A percentile compares a stretch with the other conserved stretches of the same genome.
Evolutionary conservation across 2,888 invertebrate genomes (phyloP).

Genomic region (Ectemnius lituratus): DNA sequence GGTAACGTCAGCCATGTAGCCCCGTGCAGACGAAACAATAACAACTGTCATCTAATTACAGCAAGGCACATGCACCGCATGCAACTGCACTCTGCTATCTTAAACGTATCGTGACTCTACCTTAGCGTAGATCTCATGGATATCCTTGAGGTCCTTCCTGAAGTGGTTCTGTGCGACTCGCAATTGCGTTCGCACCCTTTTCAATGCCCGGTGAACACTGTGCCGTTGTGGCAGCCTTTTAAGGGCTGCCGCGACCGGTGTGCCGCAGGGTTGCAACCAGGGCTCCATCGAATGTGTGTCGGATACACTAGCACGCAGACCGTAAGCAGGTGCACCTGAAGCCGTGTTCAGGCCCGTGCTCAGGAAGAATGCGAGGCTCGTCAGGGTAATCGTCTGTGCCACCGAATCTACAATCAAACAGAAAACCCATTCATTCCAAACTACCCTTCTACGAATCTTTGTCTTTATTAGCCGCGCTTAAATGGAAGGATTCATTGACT

Average conservation of each 20-base stretch:
- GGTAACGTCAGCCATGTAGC: slow-evolving; percentile 5
- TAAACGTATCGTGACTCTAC: slow-evolving; percentile 48
- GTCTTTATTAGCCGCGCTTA: no score
- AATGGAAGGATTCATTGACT: no score
- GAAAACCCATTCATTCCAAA: neutral
- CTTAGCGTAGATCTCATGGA: slow-evolving; percentile 73
- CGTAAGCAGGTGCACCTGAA: slow-evolving; percentile 67
- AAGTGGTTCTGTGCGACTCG: slow-evolving; percentile 75
- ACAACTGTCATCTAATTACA: slow-evolving; percentile 61
- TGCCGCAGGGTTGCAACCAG: slow-evolving; percentile 75
- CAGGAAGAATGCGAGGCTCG: slow-evolving; percentile 73
- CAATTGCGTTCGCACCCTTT: slow-evolving; percentile 74
- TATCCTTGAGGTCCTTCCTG: slow-evolving; percentile 70
- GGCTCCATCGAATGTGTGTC: slow-evolving; percentile 64
- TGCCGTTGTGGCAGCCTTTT: slow-evolving; percentile 68
- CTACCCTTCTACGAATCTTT: neutral
- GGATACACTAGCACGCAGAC: slow-evolving; percentile 55
- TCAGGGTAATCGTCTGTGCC: slow-evolving; percentile 73
- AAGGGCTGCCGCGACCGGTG: slow-evolving; percentile 64
- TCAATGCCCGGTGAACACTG: slow-evolving; percentile 71
- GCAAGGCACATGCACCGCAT: no score
- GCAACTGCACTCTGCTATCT: neutral
- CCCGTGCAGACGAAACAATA: slow-evolving; percentile 62
- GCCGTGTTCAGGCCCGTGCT: slow-evolving; percentile 63
- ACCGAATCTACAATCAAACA: slow-evolving; percentile 71